phyloP scores from a whole-genome alignment of 2,888 invertebrate genomes.

The Drosophila formosana region DNA sequence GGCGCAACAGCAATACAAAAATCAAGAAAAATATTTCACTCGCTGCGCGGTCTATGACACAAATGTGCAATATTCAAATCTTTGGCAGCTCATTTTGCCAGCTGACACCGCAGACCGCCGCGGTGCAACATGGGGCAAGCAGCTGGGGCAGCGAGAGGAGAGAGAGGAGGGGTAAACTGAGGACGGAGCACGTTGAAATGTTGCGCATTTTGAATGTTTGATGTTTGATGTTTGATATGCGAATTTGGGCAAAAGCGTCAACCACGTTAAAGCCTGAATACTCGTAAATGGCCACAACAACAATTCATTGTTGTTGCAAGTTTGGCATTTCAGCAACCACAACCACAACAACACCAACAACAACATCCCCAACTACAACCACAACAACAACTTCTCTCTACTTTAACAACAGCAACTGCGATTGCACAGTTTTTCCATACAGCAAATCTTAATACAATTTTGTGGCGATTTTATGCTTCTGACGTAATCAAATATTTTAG shows the following conservation, averaged over 20 bases:
- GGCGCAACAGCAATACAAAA: constrained; percentile 11
- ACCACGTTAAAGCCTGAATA: constrained; percentile 36
- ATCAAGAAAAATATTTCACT: constrained; percentile 53
- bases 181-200: constrained; percentile 62
- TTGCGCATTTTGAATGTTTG: constrained; percentile 69
- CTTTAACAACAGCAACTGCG: constrained; percentile 10
- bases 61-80: constrained; percentile 75
- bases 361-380: constrained; percentile 43
- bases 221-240: constrained; percentile 77
- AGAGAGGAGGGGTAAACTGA: no score
- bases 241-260: constrained; percentile 76
- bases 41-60: constrained; percentile 52
- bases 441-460: constrained; percentile 3
- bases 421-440: constrained; percentile 22
- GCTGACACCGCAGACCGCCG: constrained; percentile 42
- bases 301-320: constrained; percentile 47
- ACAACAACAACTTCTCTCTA: constrained; percentile 11
- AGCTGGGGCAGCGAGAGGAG: neutral
- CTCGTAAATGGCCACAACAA: constrained; percentile 58
- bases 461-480: constrained; percentile 10
- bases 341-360: constrained; percentile 38
- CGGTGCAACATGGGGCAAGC: neutral
- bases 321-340: constrained; percentile 30
- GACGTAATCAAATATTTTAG: constrained; percentile 22
- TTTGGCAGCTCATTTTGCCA: constrained; percentile 63